Evolutionary conservation across 30 jellyfish, hydroid and myxozoan species (phyloP).

Genomic region (Chironex yamaguchii): DNA sequence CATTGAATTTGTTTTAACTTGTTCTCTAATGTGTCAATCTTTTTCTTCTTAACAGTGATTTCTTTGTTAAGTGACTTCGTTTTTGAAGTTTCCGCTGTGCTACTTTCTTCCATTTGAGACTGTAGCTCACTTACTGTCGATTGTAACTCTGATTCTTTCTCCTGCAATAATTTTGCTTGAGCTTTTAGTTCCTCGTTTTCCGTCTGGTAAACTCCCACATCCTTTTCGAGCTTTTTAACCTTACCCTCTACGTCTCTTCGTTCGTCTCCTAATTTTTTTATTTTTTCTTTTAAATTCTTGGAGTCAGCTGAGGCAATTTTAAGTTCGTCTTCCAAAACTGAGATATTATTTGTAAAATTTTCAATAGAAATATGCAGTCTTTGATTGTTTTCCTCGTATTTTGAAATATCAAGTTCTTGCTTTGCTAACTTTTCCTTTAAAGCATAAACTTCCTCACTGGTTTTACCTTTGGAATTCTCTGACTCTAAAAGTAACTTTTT

Average conservation of each 20-base stretch:
- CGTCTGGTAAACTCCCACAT: no score
- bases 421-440: not conserved
- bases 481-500: no score
- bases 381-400: not conserved
- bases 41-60: slow-evolving; percentile 72
- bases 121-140: slow-evolving; percentile 35
- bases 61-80: slow-evolving; percentile 58
- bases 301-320: not conserved
- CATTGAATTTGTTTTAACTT: slow-evolving; percentile 71
- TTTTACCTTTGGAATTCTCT: not conserved
- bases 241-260: slow-evolving; percentile 6
- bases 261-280: not conserved
- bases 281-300: slow-evolving; percentile 6
- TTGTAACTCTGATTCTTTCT: slow-evolving; percentile 4
- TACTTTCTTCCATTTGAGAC: slow-evolving; percentile 11
- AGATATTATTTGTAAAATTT: no score
- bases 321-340: not conserved
- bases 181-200: not conserved
- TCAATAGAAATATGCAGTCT: not conserved
- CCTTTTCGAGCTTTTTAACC: slow-evolving; percentile 11
- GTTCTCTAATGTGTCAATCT: slow-evolving; percentile 61
- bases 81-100: slow-evolving; percentile 35
- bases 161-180: not conserved
- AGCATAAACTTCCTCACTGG: not conserved
- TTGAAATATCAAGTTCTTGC: not conserved